A percentile compares a stretch with the other conserved stretches of the same genome.
Conservation (phyloP, 2,888 invertebrate genomes). For the Apoderus coryli region DNA sequence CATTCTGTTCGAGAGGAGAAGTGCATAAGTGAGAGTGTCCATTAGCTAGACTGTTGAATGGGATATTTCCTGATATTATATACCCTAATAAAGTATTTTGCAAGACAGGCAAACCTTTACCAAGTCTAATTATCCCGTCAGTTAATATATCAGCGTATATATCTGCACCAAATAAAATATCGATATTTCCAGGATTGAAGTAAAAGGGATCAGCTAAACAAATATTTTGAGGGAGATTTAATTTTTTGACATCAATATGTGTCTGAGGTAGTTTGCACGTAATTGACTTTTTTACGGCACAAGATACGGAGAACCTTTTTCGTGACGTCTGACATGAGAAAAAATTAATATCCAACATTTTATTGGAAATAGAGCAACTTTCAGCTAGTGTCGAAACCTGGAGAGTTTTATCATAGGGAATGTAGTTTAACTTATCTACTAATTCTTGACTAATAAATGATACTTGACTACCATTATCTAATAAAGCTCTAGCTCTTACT, state of each 20-base stretch:
- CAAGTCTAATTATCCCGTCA: conserved; percentile 6
- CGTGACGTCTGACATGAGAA: no score
- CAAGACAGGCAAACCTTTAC: conserved; percentile 4
- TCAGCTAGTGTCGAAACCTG: no score
- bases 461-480: no score
- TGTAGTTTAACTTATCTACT: no score
- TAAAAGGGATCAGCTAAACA: conserved; percentile 7
- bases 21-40: no score
- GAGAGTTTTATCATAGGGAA: no score
- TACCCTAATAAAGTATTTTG: conserved; percentile 6
- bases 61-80: not conserved
- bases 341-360: no score
- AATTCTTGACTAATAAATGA: no score
- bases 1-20: no score
- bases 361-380: no score
- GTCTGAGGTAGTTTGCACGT: conserved; percentile 3
- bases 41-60: no score
- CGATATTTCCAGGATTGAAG: conserved; percentile 6
- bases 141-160: conserved; percentile 6
- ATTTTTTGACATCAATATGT: not conserved
- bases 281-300: conserved; percentile 1
- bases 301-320: conserved; percentile 2
- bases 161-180: conserved; percentile 9
- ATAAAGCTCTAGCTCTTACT: no score
- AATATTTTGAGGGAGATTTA: conserved; percentile 5